phyloP scores from a whole-genome alignment of 2,888 invertebrate genomes.

The Eupeodes latifasciatus region DNA sequence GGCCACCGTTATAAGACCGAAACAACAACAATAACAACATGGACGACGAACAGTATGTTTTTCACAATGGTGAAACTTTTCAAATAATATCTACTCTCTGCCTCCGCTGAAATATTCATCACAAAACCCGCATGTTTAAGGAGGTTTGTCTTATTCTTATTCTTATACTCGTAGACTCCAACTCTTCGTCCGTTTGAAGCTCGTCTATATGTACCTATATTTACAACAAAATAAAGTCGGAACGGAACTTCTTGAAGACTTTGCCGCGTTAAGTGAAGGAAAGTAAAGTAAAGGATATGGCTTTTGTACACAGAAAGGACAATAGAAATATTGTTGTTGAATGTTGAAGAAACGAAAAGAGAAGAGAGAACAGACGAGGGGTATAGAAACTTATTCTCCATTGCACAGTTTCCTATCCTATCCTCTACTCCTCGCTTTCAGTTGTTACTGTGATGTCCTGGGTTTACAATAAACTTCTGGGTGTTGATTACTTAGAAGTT shows the following conservation, averaged over 20 bases:
- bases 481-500: conserved; percentile 69
- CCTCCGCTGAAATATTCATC: conserved; percentile 70
- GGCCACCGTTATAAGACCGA: conserved; percentile 34
- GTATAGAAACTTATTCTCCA: conserved; percentile 15
- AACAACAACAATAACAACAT: neutral
- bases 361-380: neutral
- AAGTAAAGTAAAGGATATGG: conserved; percentile 34
- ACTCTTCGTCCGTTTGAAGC: too few relatives aligned
- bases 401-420: conserved; percentile 4
- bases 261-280: conserved; percentile 26
- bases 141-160: conserved; percentile 41
- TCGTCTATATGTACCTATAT: neutral
- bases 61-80: conserved; percentile 65
- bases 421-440: neutral
- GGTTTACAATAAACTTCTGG: conserved; percentile 55
- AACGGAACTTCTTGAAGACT: conserved; percentile 24
- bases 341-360: neutral
- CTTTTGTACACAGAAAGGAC: conserved; percentile 36
- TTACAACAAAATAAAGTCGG: neutral
- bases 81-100: conserved; percentile 60
- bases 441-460: conserved; percentile 30
- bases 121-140: conserved; percentile 51
- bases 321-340: conserved; percentile 37
- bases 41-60: conserved; percentile 9
- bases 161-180: neutral